phyloP scores from a whole-genome alignment of 2,797 vertebrate genomes.

The Tapirus indicus region DNA sequence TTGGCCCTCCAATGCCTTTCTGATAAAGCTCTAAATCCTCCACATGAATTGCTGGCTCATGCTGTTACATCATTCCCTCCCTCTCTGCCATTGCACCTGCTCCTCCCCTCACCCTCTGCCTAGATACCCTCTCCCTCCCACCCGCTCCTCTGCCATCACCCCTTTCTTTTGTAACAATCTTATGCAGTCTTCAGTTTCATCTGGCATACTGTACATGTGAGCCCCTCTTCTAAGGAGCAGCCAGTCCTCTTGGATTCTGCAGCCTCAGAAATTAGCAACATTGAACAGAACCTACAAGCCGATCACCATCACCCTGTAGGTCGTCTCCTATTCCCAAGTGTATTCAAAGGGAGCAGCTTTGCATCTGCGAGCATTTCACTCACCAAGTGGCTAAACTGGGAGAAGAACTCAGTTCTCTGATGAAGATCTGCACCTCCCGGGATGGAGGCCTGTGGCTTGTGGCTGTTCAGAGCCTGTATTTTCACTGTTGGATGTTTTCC shows the following conservation, averaged over 20 bases:
- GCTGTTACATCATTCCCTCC: neutral
- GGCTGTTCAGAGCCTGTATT: neutral
- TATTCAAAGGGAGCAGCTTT: neutral
- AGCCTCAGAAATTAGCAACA: neutral
- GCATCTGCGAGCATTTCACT: neutral
- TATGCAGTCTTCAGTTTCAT: neutral
- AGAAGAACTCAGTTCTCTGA: neutral
- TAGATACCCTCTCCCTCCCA: neutral
- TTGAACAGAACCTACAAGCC: neutral
- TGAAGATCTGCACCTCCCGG: neutral
- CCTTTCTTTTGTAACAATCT: neutral
- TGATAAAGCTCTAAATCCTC: neutral
- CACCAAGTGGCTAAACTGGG: neutral
- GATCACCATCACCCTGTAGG: neutral
- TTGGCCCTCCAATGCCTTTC: neutral
- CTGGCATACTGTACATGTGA: neutral
- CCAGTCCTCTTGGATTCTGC: neutral
- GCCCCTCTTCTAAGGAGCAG: neutral
- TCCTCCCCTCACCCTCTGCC: neutral
- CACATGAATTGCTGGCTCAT: too few species aligned
- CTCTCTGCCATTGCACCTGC: neutral
- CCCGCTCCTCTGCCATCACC: neutral
- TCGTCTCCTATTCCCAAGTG: neutral
- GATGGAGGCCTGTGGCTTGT: neutral
- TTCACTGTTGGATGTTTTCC: conserved; percentile 25